Conservation (phyloP, 2,113 vertebrate genomes). For the Poicephalus gulielmi region DNA sequence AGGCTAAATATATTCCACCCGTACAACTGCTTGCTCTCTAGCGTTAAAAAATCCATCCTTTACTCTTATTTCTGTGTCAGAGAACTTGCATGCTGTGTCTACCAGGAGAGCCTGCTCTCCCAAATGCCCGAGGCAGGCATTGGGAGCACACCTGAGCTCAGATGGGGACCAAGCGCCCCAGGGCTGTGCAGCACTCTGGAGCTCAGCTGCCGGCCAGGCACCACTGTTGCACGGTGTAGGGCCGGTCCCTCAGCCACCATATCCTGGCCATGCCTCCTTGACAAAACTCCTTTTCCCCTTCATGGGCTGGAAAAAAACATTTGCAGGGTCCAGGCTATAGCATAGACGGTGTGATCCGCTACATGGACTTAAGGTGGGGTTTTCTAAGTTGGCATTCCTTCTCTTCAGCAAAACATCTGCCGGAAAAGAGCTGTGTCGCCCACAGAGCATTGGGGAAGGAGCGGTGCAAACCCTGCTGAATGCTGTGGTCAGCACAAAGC, state of each 20-base stretch:
- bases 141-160: not conserved
- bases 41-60: slow-evolving; percentile 14
- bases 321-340: not conserved
- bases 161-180: not conserved
- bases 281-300: not conserved
- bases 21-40: not conserved
- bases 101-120: not conserved
- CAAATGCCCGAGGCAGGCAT: not conserved
- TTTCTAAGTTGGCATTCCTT: not conserved
- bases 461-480: not conserved
- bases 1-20: slow-evolving; percentile 41
- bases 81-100: not conserved
- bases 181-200: not conserved
- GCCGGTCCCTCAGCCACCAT: not conserved
- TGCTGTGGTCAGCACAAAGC: accelerated
- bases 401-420: not conserved
- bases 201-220: not conserved
- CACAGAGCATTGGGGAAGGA: not conserved
- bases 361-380: not conserved
- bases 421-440: not conserved
- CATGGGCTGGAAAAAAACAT: not conserved
- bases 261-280: not conserved
- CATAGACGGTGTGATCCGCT: not conserved
- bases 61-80: not conserved
- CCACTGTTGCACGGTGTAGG: accelerated